Evolutionary conservation across 2,797 vertebrate genomes (phyloP), one percentile per base, ranked within the genome.

Genomic region (Choloepus didactylus): DNA sequence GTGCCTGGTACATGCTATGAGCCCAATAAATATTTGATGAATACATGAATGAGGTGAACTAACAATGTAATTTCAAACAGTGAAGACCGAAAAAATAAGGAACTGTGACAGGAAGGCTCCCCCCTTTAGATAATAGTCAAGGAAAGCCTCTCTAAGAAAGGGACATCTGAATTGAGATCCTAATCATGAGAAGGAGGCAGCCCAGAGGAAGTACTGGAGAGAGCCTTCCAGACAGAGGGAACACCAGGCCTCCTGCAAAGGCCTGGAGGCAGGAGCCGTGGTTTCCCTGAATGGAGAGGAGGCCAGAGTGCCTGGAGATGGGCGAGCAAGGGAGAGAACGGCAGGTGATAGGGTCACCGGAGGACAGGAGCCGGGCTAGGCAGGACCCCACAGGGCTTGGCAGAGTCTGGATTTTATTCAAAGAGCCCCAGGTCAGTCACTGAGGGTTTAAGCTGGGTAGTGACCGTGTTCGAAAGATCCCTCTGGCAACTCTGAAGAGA

Each of bases 1-100:
- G 90, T 54, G 79, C 59, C 80, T 91, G 70, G 64, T 29, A 93
- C 25, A 69, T 12, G 51, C 59, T 49, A 14, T 70, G 60, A 59
- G 72, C 49, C 89, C 54, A 80, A 75, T 60, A 86, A 94, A 54
- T 59, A 88, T 35, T 69, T 76, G 83, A 94, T 23, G 66, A 81
- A 49, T 49, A 92, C 4, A 69, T 7, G 6, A 87, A 80, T 64
- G 64, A 87, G 64, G 9, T 69, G 66, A 73, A 87, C 64, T 62
- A 62, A 67, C 73, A 80, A n/a, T 67, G 66, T 66, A 66, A 75
- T 80, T 92, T 93, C 69, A 35, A 76, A 60, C 5, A 94, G 46
- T 59, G 44, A 93, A 75, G 51, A 77, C 81, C 54, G 44, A 44
- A 44, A 72, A 54, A 27, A 44, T 41, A 46, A 16, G 29, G 21